phyloP scores from a whole-genome alignment of 2,113 vertebrate genomes.

The Corythornis madagascariensis region DNA sequence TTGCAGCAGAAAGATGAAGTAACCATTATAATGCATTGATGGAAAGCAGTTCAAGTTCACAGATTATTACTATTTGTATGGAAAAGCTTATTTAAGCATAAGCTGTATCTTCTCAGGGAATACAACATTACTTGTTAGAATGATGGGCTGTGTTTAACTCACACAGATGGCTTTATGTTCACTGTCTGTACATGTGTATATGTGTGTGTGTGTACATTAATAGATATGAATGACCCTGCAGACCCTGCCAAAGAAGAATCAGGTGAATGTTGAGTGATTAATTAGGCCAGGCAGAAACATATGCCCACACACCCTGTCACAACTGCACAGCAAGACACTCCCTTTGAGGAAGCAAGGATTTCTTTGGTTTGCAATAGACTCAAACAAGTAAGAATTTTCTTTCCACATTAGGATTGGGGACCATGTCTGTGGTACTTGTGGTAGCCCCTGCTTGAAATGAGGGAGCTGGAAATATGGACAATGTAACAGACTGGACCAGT shows the following conservation, averaged over 20 bases:
- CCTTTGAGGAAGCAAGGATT: background rate
- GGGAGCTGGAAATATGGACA: background rate
- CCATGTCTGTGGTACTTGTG: background rate
- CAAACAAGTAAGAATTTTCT: background rate
- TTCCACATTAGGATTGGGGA: background rate
- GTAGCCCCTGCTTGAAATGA: background rate
- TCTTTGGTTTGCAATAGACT: background rate
- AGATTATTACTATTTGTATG: background rate
- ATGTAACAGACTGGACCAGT: background rate
- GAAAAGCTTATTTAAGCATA: background rate
- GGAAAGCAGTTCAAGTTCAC: background rate
- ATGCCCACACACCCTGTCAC: background rate
- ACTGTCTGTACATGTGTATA: background rate
- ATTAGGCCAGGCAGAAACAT: constrained; percentile 8
- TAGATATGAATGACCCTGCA: background rate
- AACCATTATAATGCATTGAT: background rate
- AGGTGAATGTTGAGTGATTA: background rate
- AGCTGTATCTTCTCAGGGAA: background rate
- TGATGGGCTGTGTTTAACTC: background rate
- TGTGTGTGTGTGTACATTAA: background rate
- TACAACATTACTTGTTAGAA: background rate
- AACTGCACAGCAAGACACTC: background rate
- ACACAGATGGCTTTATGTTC: background rate
- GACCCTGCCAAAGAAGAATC: background rate
- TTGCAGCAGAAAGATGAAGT: background rate